Base-by-base conservation (phyloP, 2,888 invertebrate species). In the Salpingus planirostris region DNA sequence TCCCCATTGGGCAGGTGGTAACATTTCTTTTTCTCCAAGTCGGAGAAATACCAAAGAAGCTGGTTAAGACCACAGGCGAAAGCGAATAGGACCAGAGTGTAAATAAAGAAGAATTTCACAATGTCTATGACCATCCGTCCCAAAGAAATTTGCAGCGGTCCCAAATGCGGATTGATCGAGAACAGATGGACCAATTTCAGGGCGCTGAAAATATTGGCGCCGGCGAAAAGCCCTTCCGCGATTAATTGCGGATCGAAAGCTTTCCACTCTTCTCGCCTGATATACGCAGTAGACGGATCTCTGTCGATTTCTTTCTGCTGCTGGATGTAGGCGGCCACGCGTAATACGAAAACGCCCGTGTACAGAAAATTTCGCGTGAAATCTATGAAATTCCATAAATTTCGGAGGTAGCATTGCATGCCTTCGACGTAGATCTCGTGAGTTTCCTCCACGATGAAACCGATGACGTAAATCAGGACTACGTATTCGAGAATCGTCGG, bases 331-430 rank as follows among this genome's bases (percentile, higher is more conserved):
- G 89, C 88, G 0, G 78, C 76, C 3, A 73, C 56, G 27, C 81
- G 67, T 3, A 89, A 64, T 14, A 83, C 55, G 15, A 74, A 72
- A 5, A 86, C 86, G 3, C 75, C 70, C 23, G 84, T 73, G 62
- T 95, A 96, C 2, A 95, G 69, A 1, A 79, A 78, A 65, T 95
- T 95, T 24, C 92, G 76, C 3, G 85, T 82, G 59, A 93, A 93
- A 67, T 96, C 95, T 30, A 96, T 87, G 55, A 93, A 88, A 64
- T 96, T 96, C 95, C 95, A 96, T 75, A 95, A 78, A 60, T 96
- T 90, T 15, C 87, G 74, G 14, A 92, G 70, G 57, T 95, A 96
- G 1, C 80, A 80, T 21, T 76, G 73, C 27, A 92, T 74, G n/a
- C 95, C 95, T 56, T 86, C 81, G 12, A 78, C 75, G 71, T 82